Conservation (phyloP, 2,797 vertebrate species). For the Catostomus latipinnis region DNA sequence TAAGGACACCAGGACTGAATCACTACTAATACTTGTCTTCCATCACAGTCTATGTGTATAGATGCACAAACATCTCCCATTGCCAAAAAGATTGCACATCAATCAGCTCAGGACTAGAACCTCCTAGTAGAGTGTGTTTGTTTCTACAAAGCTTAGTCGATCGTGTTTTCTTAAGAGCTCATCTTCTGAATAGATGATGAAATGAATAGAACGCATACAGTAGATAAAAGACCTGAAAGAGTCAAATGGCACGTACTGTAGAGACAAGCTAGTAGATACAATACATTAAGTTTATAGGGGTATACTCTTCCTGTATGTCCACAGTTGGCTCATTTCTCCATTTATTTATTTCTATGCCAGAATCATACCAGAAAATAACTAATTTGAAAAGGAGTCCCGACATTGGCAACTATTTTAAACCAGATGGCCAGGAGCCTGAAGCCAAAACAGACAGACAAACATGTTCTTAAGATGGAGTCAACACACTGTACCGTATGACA, state of each 20-base stretch:
- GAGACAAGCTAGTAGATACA: neutral
- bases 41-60: neutral
- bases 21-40: neutral
- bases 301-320: no score
- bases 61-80: neutral
- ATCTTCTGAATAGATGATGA: neutral
- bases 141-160: neutral
- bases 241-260: neutral
- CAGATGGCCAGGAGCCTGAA: neutral
- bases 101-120: neutral
- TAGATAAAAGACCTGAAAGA: neutral
- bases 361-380: neutral
- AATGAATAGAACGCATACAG: neutral
- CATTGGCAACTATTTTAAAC: neutral
- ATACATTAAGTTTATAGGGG: no score
- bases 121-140: neutral
- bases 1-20: neutral
- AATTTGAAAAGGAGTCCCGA: neutral
- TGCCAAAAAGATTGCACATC: neutral
- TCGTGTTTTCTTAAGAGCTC: no score
- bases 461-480: conserved; percentile 7
- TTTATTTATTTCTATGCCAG: no score
- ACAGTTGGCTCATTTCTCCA: no score
- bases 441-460: conserved; percentile 18
- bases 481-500: neutral